These are phyloP conservation scores for Galeopsomyia nigrocyanea DNA, from an alignment of 2,888 invertebrate genomes.

Conservation along the genomic window DNA sequence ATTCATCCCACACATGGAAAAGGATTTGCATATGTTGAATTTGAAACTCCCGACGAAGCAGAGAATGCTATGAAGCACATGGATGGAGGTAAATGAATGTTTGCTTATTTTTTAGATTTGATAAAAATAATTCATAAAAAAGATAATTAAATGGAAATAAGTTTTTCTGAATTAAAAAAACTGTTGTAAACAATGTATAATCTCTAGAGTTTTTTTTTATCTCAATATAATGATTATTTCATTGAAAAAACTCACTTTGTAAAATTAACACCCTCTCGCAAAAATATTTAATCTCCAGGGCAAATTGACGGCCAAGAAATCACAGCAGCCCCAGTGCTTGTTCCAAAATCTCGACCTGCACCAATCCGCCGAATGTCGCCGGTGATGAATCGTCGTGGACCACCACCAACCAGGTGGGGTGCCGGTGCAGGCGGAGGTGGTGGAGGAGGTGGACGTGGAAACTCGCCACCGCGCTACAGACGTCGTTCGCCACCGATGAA, in stretches of 20 bases:
- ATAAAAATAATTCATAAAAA: background rate
- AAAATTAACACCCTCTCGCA: too few relatives aligned
- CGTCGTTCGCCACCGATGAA: slow-evolving; percentile 69
- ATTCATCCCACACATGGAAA: slow-evolving; percentile 90
- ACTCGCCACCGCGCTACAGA: slow-evolving; percentile 67
- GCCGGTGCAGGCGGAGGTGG: slow-evolving; percentile 69
- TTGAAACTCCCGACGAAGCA: slow-evolving; percentile 92
- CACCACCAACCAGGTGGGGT: slow-evolving; percentile 71
- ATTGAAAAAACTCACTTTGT: background rate
- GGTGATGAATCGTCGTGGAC: slow-evolving; percentile 68
- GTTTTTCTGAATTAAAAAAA: too few relatives aligned
- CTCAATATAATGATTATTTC: background rate
- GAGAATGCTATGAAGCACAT: slow-evolving; percentile 99
- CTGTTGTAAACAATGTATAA: too few relatives aligned
- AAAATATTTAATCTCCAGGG: slow-evolving; percentile 70
- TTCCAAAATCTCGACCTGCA: slow-evolving; percentile 75
- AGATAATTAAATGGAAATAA: too few relatives aligned
- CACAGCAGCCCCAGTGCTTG: slow-evolving; percentile 92
- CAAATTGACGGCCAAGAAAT: slow-evolving; percentile 97
- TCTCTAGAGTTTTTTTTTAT: too few relatives aligned
- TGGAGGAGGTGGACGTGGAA: slow-evolving; percentile 70
- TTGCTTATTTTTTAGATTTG: slow-evolving; percentile 3
- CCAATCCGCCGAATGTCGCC: slow-evolving; percentile 69
- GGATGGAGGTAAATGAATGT: slow-evolving; percentile 85
- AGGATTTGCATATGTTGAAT: slow-evolving; percentile 97